A percentile compares a stretch with the other conserved stretches of the same genome.
Conservation (phyloP, 2,797 vertebrate species). For the Cichlasoma orientale region DNA sequence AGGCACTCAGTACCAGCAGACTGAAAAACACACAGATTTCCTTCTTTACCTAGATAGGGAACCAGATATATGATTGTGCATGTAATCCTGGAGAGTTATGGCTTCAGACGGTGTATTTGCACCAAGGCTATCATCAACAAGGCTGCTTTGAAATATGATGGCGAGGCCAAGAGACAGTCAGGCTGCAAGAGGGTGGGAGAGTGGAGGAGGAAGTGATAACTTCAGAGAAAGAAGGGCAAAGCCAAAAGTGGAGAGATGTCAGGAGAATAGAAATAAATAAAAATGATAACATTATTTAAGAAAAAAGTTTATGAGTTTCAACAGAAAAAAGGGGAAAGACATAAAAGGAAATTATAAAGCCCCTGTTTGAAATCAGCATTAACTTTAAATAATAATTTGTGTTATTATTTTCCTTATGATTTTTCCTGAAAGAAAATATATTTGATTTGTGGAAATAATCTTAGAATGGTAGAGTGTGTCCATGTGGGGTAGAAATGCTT, state of each 20-base stretch:
- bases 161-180: slow-evolving; percentile 6
- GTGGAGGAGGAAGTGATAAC: not conserved
- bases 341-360: not conserved
- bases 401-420: not conserved
- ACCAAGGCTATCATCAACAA: slow-evolving; percentile 7
- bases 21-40: slow-evolving; percentile 32
- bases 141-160: slow-evolving; percentile 34
- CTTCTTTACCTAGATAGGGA: slow-evolving; percentile 2
- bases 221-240: not conserved
- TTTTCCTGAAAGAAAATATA: too few species aligned
- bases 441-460: too few species aligned
- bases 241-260: not conserved
- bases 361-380: not conserved
- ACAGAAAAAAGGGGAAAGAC: not conserved
- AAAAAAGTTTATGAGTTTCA: not conserved
- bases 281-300: not conserved
- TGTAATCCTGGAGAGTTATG: slow-evolving; percentile 38
- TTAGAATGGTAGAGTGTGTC: too few species aligned
- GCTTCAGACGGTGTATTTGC: not conserved
- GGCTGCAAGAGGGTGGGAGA: slow-evolving; percentile 4
- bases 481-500: too few species aligned
- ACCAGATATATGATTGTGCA: slow-evolving; percentile 37
- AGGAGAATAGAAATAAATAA: not conserved
- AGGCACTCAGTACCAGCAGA: slow-evolving; percentile 14
- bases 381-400: not conserved